phyloP scores from a whole-genome alignment of 92 coral and sea anemone species.

The Paragorgia papillata region DNA sequence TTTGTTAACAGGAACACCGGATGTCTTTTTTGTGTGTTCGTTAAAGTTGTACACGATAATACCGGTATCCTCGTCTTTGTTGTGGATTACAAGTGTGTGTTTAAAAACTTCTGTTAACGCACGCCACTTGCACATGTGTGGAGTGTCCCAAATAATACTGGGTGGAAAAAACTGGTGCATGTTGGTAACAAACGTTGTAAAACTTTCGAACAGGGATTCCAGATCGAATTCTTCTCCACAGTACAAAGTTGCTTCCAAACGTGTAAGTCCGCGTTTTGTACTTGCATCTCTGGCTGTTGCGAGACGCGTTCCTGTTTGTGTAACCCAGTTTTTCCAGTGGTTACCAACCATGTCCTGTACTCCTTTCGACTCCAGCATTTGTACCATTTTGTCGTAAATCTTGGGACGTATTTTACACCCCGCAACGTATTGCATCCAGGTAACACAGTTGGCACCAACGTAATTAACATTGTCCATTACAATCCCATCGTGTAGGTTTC shows the following conservation, averaged over 20 bases:
- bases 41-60: conserved; percentile 32
- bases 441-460: conserved; percentile 1
- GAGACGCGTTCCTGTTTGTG: background rate
- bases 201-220: background rate
- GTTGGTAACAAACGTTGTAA: background rate
- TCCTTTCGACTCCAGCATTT: conserved; percentile 15
- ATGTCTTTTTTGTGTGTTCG: conserved; percentile 16
- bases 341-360: background rate
- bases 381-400: conserved; percentile 9
- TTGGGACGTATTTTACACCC: background rate
- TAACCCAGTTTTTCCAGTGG: conserved; percentile 23
- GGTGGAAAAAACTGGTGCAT: background rate
- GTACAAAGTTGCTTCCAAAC: background rate
- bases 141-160: conserved; percentile 15
- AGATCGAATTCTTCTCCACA: background rate
- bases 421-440: background rate
- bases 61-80: conserved; percentile 32
- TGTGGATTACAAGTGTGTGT: conserved; percentile 25
- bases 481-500: no score
- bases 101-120: conserved; percentile 16
- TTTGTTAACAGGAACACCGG: conserved; percentile 22
- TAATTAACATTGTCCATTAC: background rate
- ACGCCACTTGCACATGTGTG: conserved; percentile 4
- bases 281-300: background rate
- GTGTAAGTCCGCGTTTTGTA: background rate